phyloP scores from a whole-genome alignment of 2,797 vertebrate species.

The Sparus aurata region DNA sequence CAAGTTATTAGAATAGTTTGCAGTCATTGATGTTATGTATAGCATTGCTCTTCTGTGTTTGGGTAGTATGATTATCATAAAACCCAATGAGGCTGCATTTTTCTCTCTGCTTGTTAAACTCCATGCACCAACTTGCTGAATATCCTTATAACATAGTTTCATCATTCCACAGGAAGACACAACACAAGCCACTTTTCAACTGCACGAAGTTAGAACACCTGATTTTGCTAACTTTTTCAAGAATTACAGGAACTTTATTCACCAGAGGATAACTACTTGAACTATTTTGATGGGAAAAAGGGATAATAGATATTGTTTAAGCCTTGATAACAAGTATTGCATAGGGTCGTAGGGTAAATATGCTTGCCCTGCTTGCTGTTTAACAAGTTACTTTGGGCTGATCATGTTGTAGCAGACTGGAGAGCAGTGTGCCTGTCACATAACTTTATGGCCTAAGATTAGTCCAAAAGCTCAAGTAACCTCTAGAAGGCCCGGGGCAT shows the following conservation, averaged over 20 bases:
- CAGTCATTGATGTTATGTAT: neutral
- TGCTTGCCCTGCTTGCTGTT: conserved; percentile 61
- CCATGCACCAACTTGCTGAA: neutral
- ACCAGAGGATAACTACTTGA: neutral
- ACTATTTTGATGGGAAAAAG: conserved; percentile 15
- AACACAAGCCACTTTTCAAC: neutral
- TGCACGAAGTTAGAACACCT: neutral
- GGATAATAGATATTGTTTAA: neutral
- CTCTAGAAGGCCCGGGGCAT: conserved; percentile 47
- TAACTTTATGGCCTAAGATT: conserved; percentile 78
- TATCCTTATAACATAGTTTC: neutral
- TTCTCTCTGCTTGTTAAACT: neutral
- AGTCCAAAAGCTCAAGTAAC: conserved; percentile 79
- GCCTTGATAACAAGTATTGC: conserved; percentile 23
- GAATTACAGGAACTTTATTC: no score
- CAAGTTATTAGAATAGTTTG: neutral
- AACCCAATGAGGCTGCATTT: neutral
- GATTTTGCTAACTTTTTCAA: conserved; percentile 6
- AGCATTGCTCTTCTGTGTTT: neutral
- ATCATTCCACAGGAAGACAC: neutral
- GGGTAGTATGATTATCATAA: neutral
- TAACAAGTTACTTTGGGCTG: conserved; percentile 65
- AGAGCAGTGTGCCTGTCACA: conserved; percentile 69
- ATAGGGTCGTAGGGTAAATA: conserved; percentile 57
- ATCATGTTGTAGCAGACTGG: conserved; percentile 68